These are phyloP conservation scores for Apostichopus japonicus DNA, from an alignment of 35 echinoderm and acorn worm genomes.

Conservation along the genomic window DNA sequence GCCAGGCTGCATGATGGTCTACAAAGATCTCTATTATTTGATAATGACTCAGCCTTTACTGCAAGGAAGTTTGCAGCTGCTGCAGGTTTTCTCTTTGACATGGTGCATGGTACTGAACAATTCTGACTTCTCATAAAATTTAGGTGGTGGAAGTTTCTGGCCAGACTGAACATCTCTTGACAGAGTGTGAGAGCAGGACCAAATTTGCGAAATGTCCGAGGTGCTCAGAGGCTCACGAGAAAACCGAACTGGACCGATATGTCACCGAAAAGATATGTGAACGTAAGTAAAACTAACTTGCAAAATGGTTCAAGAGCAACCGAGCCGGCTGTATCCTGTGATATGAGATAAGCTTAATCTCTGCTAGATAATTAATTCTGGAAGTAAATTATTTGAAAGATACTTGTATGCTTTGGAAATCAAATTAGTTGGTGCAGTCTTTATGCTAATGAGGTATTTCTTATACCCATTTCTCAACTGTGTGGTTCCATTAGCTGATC, in stretches of 20 bases:
- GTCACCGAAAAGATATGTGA: slow-evolving; percentile 84
- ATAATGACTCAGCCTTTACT: not conserved
- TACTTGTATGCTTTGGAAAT: no score
- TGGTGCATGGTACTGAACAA: no score
- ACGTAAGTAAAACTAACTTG: slow-evolving; percentile 60
- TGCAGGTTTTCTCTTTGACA: not conserved
- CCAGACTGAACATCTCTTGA: slow-evolving; percentile 82
- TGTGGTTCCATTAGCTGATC: no score
- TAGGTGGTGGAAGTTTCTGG: slow-evolving; percentile 92
- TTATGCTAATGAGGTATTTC: no score
- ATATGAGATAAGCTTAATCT: no score
- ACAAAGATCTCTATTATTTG: not conserved
- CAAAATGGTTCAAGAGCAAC: no score
- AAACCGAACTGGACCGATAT: slow-evolving; percentile 76
- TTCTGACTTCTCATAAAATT: not conserved
- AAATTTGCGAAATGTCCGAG: slow-evolving; percentile 90
- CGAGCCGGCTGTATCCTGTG: no score
- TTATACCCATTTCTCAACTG: no score
- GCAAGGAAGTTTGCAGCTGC: not conserved
- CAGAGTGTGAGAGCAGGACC: slow-evolving; percentile 83
- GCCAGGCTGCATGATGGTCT: no score
- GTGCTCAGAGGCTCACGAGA: slow-evolving; percentile 83
- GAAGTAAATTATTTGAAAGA: no score
- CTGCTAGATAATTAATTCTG: no score
- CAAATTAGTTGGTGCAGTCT: no score